Base-by-base conservation (phyloP, 2,113 vertebrate species). In the Lonchura striata region DNA sequence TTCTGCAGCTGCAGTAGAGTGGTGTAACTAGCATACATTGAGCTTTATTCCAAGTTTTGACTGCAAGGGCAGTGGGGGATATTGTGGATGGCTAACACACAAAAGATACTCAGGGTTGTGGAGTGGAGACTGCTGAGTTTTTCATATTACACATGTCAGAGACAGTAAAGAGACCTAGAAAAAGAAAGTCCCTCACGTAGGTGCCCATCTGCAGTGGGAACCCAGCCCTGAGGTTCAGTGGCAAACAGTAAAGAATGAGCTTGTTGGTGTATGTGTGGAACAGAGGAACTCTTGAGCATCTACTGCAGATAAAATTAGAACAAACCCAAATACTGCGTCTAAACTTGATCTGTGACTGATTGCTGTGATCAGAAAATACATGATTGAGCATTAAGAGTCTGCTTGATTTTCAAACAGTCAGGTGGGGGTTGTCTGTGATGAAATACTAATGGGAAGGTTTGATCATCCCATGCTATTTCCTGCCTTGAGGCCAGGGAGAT, bases 1-100 rank as follows among this genome's bases (percentile, higher is more conserved):
- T 92, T 94, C 84, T 95, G 92, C 91, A 96, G 95, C 91, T 97
- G 94, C 66, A 11, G 47, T 20, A 84, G 70, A 65, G 23, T 90
- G 88, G 87, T 95, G 81, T 92, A 86, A 94, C 71, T 63, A 85
- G 53, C 60, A 68, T 14, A 82, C 22, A 88, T 37, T 78, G 63
- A 49, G 68, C 91, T 94, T 92, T 53, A 82, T 90, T 94, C 94
- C 87, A 78, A 82, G 74, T 83, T 90, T 92, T 88, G 79, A 49
- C 82, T 94, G 80, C 52, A 74, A 82, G 72, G 69, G 41, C 66
- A 93, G 54, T 5, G 39, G 47, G n/a, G 69, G 42, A n/a, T 63
- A 52, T 59, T 89, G 87, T 56, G 79, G 80, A 84, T 56, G 69
- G 87, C 83, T 74, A 69, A 71, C 37, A 54, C 30, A 77, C 63